Conservation (phyloP, 2,797 vertebrate genomes). For the Ambastaia sidthimunki region DNA sequence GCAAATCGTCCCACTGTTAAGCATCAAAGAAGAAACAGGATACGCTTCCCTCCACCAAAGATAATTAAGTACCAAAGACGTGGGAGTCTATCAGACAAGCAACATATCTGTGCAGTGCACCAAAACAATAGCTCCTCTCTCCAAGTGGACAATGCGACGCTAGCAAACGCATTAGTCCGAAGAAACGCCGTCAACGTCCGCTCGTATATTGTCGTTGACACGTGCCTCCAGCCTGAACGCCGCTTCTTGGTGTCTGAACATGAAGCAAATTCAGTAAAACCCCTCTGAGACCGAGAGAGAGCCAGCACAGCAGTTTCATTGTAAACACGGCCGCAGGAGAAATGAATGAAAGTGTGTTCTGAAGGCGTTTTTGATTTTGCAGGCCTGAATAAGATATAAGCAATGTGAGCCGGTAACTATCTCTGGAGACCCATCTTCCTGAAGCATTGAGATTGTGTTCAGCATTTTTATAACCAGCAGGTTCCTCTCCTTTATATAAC, state of each 20-base stretch:
- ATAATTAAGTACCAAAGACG: conserved; percentile 42
- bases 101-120: conserved; percentile 36
- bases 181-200: too few species aligned
- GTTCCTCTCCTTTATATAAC: conserved; percentile 2
- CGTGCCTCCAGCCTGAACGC: conserved; percentile 14
- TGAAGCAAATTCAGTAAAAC: conserved; percentile 14
- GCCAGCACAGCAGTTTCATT: conserved; percentile 37
- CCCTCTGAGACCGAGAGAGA: not conserved
- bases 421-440: conserved; percentile 47
- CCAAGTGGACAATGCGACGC: conserved; percentile 23
- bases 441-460: conserved; percentile 34
- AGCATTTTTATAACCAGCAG: conserved; percentile 23
- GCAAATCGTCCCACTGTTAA: conserved; percentile 56
- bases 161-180: conserved; percentile 25
- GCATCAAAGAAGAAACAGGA: conserved; percentile 44
- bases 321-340: conserved; percentile 28
- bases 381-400: conserved; percentile 38
- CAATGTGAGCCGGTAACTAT: conserved; percentile 21
- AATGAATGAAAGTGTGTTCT: conserved; percentile 46
- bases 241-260: conserved; percentile 28
- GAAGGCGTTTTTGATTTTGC: conserved; percentile 42
- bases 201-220: conserved; percentile 3
- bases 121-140: conserved; percentile 31
- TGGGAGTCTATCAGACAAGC: conserved; percentile 27
- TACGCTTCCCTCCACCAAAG: conserved; percentile 4